Percentiles rank a stretch among this genome's conserved stretches.
phyloP scores from a whole-genome alignment of 2,888 invertebrate species.

The Limnephilus marmoratus region DNA sequence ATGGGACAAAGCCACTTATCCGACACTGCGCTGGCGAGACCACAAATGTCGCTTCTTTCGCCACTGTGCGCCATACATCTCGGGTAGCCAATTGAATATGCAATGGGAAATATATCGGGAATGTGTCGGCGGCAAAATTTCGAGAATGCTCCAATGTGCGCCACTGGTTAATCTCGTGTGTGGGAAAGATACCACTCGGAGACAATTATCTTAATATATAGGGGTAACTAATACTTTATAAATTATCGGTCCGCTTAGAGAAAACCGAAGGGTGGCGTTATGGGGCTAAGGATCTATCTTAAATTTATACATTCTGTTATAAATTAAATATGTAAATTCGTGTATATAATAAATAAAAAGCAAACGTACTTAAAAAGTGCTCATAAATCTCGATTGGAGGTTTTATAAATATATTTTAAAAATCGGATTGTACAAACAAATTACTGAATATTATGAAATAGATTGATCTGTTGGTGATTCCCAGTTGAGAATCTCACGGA shows the following conservation, averaged over 20 bases:
- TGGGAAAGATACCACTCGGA: background rate
- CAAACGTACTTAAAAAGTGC: no score
- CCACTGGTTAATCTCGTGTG: slow-evolving; percentile 30
- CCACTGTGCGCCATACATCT: background rate
- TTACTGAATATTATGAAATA: no score
- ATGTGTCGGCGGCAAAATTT: slow-evolving; percentile 6
- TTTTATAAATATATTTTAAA: no score
- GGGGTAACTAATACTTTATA: slow-evolving; percentile 37
- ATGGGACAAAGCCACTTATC: slow-evolving; percentile 47
- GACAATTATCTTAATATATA: slow-evolving; percentile 33
- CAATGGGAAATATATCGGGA: slow-evolving; percentile 54
- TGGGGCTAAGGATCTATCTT: background rate
- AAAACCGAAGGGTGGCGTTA: background rate
- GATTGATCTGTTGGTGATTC: no score
- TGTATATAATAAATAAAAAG: background rate
- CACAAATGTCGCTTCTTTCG: slow-evolving; percentile 42
- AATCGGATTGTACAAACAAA: no score
- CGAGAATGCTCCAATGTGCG: background rate
- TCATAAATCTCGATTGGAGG: no score
- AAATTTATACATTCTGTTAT: background rate
- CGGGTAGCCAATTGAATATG: slow-evolving; percentile 50
- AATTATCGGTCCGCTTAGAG: slow-evolving; percentile 6
- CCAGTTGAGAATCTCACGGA: no score
- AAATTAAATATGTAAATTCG: background rate
- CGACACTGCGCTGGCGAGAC: slow-evolving; percentile 31